These are phyloP conservation scores for honey bee (Apis mellifera) DNA, from an alignment of 1,140 invertebrate species.

Conservation along the genomic window Amel_HAv3.1 CM009931.2:1054501-1055000, in stretches of 20 bases:
- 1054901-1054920: neutral
- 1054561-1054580: neutral
- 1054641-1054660: neutral
- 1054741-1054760: neutral
- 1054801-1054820: neutral
- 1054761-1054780: too few species aligned
- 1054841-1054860: neutral
- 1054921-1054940: neutral
- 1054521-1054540: slow-evolving; percentile 12
- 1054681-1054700: neutral
- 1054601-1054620: neutral
- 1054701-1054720: neutral
- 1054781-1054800: neutral
- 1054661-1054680: neutral
- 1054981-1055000: neutral
- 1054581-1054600: neutral
- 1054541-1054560: slow-evolving; percentile 23
- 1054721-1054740: neutral
- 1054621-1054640: neutral
- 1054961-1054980: too few species aligned
- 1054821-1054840: neutral
- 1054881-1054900: neutral
- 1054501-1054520: neutral
- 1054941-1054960: too few species aligned
- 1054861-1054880: slow-evolving; percentile 6